phyloP scores from a whole-genome alignment of 2,888 invertebrate species.

The Dynastes tityus region DNA sequence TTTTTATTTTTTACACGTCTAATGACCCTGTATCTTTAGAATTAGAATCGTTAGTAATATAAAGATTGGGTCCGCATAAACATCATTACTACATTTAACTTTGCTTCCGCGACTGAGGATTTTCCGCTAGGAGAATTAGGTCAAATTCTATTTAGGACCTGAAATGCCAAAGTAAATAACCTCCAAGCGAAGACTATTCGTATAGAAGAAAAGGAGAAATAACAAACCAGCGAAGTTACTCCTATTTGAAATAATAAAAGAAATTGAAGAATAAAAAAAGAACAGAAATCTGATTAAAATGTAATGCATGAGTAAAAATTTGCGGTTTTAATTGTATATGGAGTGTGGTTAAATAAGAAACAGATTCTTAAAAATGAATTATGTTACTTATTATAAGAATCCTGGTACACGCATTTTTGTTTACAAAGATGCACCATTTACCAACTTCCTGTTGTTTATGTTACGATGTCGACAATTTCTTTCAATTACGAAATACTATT shows the following conservation, averaged over 20 bases:
- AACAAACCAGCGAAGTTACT: neutral
- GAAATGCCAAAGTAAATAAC: neutral
- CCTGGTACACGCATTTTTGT: too few relatives aligned
- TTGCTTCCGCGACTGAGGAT: slow-evolving; percentile 7
- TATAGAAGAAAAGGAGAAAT: neutral
- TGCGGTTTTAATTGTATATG: neutral
- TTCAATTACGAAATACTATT: too few relatives aligned
- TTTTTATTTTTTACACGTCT: slow-evolving; percentile 13
- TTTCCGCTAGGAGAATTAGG: slow-evolving; percentile 25
- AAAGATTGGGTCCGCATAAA: neutral
- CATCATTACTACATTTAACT: slow-evolving; percentile 3
- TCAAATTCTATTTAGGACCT: slow-evolving; percentile 19
- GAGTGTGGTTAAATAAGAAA: neutral
- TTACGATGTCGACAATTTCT: too few relatives aligned
- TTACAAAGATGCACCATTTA: too few relatives aligned
- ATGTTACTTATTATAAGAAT: too few relatives aligned
- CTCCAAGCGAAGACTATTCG: slow-evolving; percentile 1
- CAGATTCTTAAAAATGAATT: too few relatives aligned
- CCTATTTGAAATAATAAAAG: neutral
- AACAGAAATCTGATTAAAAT: neutral
- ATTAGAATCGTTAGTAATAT: neutral
- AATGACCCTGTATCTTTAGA: neutral
- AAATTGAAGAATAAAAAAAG: neutral
- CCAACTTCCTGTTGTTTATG: too few relatives aligned
- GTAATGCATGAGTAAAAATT: neutral